Conservation (phyloP, 1,140 invertebrate species). For the Aleiodes sp. region DNA sequence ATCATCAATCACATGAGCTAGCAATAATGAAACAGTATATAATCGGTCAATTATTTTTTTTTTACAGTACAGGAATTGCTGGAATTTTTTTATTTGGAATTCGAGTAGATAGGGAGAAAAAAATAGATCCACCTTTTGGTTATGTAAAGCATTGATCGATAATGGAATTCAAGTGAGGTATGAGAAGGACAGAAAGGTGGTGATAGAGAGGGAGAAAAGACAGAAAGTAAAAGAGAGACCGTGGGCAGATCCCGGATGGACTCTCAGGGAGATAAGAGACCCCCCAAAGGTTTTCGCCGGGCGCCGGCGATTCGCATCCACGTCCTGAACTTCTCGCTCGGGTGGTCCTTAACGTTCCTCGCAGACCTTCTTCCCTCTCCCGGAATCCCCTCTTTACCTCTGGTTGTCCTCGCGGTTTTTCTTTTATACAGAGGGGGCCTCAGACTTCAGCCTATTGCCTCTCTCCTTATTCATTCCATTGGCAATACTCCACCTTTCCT, state of each 20-base stretch:
- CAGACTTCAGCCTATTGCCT: constrained; percentile 21
- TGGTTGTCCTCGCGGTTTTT: constrained; percentile 28
- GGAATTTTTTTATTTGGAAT: constrained; percentile 5
- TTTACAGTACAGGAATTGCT: too few relatives aligned
- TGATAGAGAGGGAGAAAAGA: constrained; percentile 24
- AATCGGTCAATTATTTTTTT: neutral
- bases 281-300: constrained; percentile 59
- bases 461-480: constrained; percentile 22
- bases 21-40: neutral
- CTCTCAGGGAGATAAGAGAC: constrained; percentile 60
- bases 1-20: too few relatives aligned
- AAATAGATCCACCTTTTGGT: constrained; percentile 6
- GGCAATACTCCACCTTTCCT: constrained; percentile 12
- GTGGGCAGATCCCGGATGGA: constrained; percentile 55
- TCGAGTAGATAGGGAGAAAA: neutral
- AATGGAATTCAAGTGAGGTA: constrained; percentile 51
- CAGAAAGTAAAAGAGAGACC: constrained; percentile 35
- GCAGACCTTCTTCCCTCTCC: constrained; percentile 32
- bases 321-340: constrained; percentile 60
- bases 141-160: constrained; percentile 45
- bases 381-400: constrained; percentile 7
- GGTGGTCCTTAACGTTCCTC: constrained; percentile 59
- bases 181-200: neutral
- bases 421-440: constrained; percentile 29
- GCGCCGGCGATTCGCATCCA: constrained; percentile 61